Conservation (phyloP, 2,797 vertebrate genomes). For the Mionectes olivaceus region DNA sequence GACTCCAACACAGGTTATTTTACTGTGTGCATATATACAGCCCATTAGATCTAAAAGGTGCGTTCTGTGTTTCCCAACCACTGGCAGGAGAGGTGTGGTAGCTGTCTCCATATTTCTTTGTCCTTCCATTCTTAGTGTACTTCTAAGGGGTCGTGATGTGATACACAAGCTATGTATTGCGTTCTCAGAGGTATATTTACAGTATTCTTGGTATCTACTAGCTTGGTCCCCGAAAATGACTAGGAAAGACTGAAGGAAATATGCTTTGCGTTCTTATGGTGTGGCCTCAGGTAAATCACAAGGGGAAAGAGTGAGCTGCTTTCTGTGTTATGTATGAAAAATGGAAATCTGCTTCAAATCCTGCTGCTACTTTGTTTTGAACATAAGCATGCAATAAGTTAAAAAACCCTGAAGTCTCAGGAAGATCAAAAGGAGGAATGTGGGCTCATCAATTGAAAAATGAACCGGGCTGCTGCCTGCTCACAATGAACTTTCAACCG, state of each 20-base stretch:
- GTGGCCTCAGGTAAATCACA: background rate
- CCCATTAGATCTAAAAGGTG: background rate
- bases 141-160: background rate
- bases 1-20: background rate
- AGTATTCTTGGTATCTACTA: background rate
- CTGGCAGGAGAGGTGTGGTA: background rate
- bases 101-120: background rate
- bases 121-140: background rate
- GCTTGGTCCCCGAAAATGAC: background rate
- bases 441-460: background rate
- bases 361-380: background rate
- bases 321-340: background rate
- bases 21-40: accelerated
- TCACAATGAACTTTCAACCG: background rate
- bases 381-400: background rate
- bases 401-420: background rate
- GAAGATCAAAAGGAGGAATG: background rate
- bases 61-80: background rate
- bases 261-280: background rate
- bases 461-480: background rate
- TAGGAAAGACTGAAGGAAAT: background rate
- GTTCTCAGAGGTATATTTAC: background rate
- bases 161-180: background rate
- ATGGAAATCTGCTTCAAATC: background rate
- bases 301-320: background rate